phyloP scores from a whole-genome alignment of 2,888 invertebrate species.

The Noctuana brunneofusca region DNA sequence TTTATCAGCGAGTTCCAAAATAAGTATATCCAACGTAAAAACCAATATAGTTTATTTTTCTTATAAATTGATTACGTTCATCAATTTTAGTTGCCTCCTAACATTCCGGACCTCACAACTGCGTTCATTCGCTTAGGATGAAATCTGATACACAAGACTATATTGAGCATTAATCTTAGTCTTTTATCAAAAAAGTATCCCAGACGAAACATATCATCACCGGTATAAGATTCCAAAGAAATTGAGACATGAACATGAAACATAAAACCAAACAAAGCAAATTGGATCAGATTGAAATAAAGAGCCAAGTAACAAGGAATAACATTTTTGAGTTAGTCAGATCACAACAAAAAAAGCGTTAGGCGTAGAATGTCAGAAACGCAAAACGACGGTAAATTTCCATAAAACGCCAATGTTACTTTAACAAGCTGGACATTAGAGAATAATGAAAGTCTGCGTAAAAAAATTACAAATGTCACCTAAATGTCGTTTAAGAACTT shows the following conservation, averaged over 20 bases:
- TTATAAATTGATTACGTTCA: no score
- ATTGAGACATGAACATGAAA: not conserved
- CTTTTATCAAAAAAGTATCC: not conserved
- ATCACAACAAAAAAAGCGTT: not conserved
- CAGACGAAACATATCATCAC: conserved; percentile 14
- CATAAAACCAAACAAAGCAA: not conserved
- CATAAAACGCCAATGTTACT: no score
- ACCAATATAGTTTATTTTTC: no score
- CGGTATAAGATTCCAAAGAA: not conserved
- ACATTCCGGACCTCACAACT: no score
- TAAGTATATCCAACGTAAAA: not conserved
- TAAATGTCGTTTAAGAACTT: not conserved
- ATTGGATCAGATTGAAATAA: not conserved
- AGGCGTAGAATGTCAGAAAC: no score
- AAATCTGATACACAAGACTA: not conserved
- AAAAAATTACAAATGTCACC: not conserved
- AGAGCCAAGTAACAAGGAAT: not conserved
- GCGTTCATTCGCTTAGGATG: no score
- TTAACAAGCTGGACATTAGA: no score
- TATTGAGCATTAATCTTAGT: conserved; percentile 16
- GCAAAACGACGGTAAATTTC: no score
- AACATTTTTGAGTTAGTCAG: not conserved
- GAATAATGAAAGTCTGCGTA: no score
- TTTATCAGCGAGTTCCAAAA: not conserved
- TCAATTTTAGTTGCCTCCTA: no score